Evolutionary conservation across 2,888 invertebrate species (phyloP).

Genomic region (Leptura quadrifasciata): DNA sequence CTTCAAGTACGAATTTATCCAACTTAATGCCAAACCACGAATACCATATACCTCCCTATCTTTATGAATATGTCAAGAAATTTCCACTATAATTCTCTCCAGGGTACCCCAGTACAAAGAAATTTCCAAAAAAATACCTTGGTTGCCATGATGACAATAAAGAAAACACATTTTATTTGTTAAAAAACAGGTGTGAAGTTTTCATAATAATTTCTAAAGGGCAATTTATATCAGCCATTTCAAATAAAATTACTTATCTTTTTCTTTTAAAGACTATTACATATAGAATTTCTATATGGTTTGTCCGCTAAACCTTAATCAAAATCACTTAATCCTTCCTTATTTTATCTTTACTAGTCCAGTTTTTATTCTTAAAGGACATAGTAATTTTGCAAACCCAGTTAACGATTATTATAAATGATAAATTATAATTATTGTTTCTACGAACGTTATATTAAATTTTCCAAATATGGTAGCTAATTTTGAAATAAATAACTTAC

Average conservation of each 20-base stretch:
- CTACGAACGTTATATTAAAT: constrained; percentile 40
- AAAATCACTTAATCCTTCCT: neutral
- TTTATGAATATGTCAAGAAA: too few species aligned
- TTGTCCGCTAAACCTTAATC: neutral
- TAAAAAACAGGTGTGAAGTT: too few species aligned
- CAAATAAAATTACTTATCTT: neutral
- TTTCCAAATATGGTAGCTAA: constrained; percentile 51
- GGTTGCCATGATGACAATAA: too few species aligned
- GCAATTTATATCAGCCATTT: neutral
- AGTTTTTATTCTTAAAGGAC: constrained; percentile 8
- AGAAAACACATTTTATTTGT: too few species aligned
- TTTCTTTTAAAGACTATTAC: neutral
- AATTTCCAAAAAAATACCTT: too few species aligned
- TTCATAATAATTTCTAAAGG: too few species aligned
- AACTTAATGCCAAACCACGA: too few species aligned
- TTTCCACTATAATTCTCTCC: too few species aligned
- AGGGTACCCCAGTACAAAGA: too few species aligned
- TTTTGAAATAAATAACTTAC: constrained; percentile 39
- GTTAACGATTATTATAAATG: constrained; percentile 2
- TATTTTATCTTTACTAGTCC: neutral
- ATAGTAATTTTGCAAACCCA: neutral
- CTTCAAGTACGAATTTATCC: too few species aligned
- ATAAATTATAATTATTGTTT: constrained; percentile 34
- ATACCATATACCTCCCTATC: too few species aligned
- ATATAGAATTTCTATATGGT: neutral